Base-by-base conservation (phyloP, 53 echinoderm and acorn worm species). In the Echinometra lucunter region DNA sequence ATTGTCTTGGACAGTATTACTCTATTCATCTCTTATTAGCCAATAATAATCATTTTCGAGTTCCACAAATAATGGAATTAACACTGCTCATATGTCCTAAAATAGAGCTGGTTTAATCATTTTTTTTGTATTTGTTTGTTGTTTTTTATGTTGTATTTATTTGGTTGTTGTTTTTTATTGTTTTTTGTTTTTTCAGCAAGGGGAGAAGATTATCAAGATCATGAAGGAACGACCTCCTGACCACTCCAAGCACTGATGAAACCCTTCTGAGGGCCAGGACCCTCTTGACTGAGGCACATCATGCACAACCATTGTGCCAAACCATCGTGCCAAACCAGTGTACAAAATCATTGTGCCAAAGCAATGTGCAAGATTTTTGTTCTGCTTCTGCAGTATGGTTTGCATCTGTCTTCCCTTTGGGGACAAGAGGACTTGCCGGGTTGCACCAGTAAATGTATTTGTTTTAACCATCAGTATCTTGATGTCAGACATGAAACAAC, bases 121-220 rank as follows among this genome's bases (percentile, higher is more conserved):
- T n/a, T n/a, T n/a, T n/a, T n/a, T n/a, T n/a, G n/a, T n/a, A n/a
- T n/a, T n/a, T n/a, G n/a, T n/a, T n/a, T 60, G 23, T 5, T 21
- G 60, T 60, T 5, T 23, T 23, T 12, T 18, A 3, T 58, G 0
- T 58, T n/a, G 0, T 67, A n/a, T 67, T 67, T n/a, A 67, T 30
- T 30, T 67, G 0, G 34, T 70, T 72, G 23, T 3, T 23, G 11
- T 13, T 70, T 21, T 63, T 37, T 74, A 11, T 81, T 21, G 21
- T 44, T 34, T 49, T 45, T 23, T 27, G 3, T 83, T n/a, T 85
- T 49, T 45, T 10, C 85, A 85, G 85, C 85, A 85, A 85, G 85
- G 85, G 3, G 85, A 85, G 49, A 4, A 85, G 85, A 85, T 85
- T 30, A 85, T 85, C 85, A 85, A 49, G 49, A 85, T 85, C n/a